Base-by-base conservation (phyloP, 2,797 vertebrate species). In the Synanceia verrucosa region DNA sequence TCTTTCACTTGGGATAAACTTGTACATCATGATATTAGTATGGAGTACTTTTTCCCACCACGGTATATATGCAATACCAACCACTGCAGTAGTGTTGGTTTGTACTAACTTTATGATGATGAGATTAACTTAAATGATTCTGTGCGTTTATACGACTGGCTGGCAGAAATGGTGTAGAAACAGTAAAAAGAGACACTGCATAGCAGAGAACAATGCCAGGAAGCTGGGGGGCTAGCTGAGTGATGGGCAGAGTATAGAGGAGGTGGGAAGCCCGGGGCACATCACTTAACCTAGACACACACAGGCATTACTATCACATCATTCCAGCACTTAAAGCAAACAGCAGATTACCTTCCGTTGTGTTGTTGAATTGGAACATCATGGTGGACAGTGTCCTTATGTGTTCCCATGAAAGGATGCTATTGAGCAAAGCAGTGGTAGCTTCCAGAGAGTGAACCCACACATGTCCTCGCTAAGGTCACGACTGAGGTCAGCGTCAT, bases 181-280 rank as follows among this genome's bases (percentile, higher is more conserved):
- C 26, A 10, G 41, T 73, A 43, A 60, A 59, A 89, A 81, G 73
- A 82, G 57, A 39, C 28, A 21, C 23, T 36, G 62, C 79, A 78
- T 43, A 58, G 41, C 37, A 37, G 24, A 79, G 69, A 85, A 94
- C 92, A 94, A 94, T 90, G 47, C 34, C 79, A 89, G 93, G 93
- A 94, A 93, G 79, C 62, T 34, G 56, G 57, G 53, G 44, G 39
- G 63, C 13, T 63, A 19, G 29, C 26, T 63, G 58, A 76, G 44
- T 58, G 79, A 67, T 6, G 41, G 66, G 56, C 57, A 62, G 19
- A 24, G 58, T 21, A 21, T 21, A 19, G 44, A 21, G 68, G 61
- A 64, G 62, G 52, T 76, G 77, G 79, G 81, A 84, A 58, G 65
- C 36, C 76, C 56, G 31, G 37, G 36, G n/a, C 57, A 57, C 78